These are phyloP conservation scores for Agrotis exclamationis DNA, from an alignment of 2,888 invertebrate genomes.

Conservation along the genomic window DNA sequence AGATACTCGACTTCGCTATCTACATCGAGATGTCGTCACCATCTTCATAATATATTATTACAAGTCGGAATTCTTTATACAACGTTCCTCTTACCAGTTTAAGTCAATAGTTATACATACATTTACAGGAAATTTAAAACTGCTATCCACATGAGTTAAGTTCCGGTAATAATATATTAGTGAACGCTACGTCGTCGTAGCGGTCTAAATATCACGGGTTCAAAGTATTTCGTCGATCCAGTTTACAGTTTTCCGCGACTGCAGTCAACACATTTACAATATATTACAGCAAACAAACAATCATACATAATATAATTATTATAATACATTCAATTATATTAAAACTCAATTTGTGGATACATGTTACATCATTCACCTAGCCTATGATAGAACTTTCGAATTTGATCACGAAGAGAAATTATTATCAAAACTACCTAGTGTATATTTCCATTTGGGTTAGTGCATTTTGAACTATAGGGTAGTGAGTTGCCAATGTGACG, in stretches of 20 bases:
- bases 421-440: constrained; percentile 90
- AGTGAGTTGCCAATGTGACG: constrained; percentile 86
- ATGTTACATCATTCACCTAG: constrained; percentile 89
- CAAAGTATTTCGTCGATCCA: constrained; percentile 59
- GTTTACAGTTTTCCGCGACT: constrained; percentile 68
- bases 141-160: constrained; percentile 11
- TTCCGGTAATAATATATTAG: constrained; percentile 53
- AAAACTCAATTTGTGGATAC: constrained; percentile 78
- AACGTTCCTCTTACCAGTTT: constrained; percentile 9
- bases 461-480: constrained; percentile 89
- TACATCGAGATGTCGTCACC: constrained; percentile 14
- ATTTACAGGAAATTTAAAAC: constrained; percentile 32
- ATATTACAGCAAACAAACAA: constrained; percentile 72
- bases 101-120: constrained; percentile 21
- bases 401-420: constrained; percentile 90
- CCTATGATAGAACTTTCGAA: constrained; percentile 91
- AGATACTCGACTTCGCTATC: constrained; percentile 15
- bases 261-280: constrained; percentile 71
- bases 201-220: constrained; percentile 35
- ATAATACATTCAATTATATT: constrained; percentile 75
- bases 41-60: constrained; percentile 51
- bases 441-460: constrained; percentile 85
- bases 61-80: constrained; percentile 20
- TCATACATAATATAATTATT: constrained; percentile 71
- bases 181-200: constrained; percentile 38